phyloP scores from a whole-genome alignment of 2,113 vertebrate species.

The Apaloderma vittatum region DNA sequence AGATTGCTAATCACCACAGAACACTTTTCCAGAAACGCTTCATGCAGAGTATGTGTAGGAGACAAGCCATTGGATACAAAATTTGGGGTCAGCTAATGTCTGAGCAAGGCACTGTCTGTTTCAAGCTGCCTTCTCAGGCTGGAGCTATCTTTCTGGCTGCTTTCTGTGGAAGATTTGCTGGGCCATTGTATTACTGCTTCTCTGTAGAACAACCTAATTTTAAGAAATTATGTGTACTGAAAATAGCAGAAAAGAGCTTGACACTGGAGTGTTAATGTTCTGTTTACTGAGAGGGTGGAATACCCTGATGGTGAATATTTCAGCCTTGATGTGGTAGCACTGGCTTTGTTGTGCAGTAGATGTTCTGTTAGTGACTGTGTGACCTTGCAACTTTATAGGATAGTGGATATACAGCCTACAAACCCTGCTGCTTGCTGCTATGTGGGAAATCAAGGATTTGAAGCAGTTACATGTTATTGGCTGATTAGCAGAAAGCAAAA shows the following conservation, averaged over 20 bases:
- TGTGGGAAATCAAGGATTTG: neutral
- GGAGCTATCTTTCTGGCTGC: neutral
- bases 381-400: neutral
- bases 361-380: neutral
- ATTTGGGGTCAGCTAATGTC: neutral
- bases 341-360: neutral
- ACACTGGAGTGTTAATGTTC: neutral
- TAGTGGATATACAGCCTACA: neutral
- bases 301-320: neutral
- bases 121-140: neutral
- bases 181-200: neutral
- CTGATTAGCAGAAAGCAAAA: neutral
- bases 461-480: fast-evolving
- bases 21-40: neutral
- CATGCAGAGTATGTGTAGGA: neutral
- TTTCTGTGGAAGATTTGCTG: neutral
- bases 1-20: neutral
- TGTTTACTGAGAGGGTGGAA: neutral
- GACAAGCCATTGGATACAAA: neutral
- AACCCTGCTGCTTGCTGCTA: neutral
- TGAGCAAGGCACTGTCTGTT: neutral
- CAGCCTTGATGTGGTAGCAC: neutral
- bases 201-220: neutral
- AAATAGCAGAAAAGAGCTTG: neutral
- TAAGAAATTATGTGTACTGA: neutral